These are phyloP conservation scores for Drosophila guanche DNA, from an alignment of 1,140 invertebrate species.

Conservation along the genomic window DNA sequence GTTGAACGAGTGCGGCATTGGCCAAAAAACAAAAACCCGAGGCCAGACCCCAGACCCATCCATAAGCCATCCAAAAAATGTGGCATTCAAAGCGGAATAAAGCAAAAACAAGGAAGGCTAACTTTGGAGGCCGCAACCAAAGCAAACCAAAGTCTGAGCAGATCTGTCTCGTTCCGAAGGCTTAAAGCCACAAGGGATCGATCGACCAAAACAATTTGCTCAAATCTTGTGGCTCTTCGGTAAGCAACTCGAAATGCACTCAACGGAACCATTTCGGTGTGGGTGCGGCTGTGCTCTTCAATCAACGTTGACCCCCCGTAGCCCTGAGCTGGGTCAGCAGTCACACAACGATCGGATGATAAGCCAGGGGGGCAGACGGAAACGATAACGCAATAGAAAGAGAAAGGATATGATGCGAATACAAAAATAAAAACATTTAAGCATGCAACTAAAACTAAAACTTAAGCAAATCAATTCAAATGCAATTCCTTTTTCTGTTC, in stretches of 20 bases:
- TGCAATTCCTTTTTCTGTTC: slow-evolving; percentile 3
- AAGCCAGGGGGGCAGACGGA: background rate
- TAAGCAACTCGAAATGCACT: slow-evolving; percentile 21
- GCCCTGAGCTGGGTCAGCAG: slow-evolving; percentile 52
- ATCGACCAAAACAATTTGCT: too few species aligned
- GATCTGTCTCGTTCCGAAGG: too few species aligned
- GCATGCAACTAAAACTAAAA: too few species aligned
- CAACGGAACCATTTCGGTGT: slow-evolving; percentile 62
- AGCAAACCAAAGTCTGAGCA: too few species aligned
- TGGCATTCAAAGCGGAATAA: slow-evolving; percentile 37
- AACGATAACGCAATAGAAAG: background rate
- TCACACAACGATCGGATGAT: slow-evolving; percentile 6
- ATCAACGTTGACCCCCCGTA: slow-evolving; percentile 63
- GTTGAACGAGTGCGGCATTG: slow-evolving; percentile 65
- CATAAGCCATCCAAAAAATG: slow-evolving; percentile 27
- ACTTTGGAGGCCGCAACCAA: too few species aligned
- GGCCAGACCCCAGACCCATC: slow-evolving; percentile 5
- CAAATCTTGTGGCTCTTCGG: too few species aligned
- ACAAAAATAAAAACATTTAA: too few species aligned
- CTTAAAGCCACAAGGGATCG: too few species aligned
- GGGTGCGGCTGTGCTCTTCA: slow-evolving; percentile 15
- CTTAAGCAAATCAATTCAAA: slow-evolving; percentile 22
- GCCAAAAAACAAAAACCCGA: slow-evolving; percentile 30
- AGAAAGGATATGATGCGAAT: too few species aligned
- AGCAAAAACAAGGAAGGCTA: too few species aligned